Percentiles rank a stretch among this genome's conserved stretches.
phyloP scores from a whole-genome alignment of 2,888 invertebrate species.

The Drosophila falleni region DNA sequence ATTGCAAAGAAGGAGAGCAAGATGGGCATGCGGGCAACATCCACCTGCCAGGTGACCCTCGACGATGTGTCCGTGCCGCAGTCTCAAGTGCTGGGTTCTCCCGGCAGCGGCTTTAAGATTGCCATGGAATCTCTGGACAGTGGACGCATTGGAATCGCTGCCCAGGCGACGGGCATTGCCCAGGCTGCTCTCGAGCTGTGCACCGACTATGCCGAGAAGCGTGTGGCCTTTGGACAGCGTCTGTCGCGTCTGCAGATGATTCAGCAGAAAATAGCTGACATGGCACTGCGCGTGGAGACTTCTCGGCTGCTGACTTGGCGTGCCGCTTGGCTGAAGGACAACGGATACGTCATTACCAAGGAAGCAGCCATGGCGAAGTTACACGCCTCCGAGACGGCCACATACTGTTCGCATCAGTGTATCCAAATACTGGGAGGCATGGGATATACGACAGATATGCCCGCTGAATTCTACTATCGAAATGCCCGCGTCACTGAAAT shows the following conservation, averaged over 20 bases:
- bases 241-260: conserved; percentile 94
- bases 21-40: conserved; percentile 91
- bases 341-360: conserved; percentile 92
- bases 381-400: conserved; percentile 97
- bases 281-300: conserved; percentile 92
- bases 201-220: conserved; percentile 94
- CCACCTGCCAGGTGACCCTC: conserved; percentile 95
- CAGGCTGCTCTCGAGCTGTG: conserved; percentile 96
- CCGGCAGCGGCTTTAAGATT: conserved; percentile 97
- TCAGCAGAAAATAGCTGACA: conserved; percentile 96
- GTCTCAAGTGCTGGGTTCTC: conserved; percentile 92
- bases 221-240: conserved; percentile 94
- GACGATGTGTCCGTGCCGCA: conserved; percentile 94
- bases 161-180: conserved; percentile 96
- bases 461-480: conserved; percentile 96
- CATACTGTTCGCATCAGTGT: conserved; percentile 94
- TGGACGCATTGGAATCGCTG: conserved; percentile 96
- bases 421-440: conserved; percentile 95
- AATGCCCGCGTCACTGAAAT: conserved; percentile 98
- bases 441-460: conserved; percentile 97
- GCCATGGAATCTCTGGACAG: conserved; percentile 96
- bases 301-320: conserved; percentile 95
- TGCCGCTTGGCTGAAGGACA: conserved; percentile 95
- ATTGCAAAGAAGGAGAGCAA: conserved; percentile 97
- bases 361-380: conserved; percentile 99